Base-by-base conservation (phyloP, 2,797 vertebrate species). In the Sebastiscus albofasciatus region DNA sequence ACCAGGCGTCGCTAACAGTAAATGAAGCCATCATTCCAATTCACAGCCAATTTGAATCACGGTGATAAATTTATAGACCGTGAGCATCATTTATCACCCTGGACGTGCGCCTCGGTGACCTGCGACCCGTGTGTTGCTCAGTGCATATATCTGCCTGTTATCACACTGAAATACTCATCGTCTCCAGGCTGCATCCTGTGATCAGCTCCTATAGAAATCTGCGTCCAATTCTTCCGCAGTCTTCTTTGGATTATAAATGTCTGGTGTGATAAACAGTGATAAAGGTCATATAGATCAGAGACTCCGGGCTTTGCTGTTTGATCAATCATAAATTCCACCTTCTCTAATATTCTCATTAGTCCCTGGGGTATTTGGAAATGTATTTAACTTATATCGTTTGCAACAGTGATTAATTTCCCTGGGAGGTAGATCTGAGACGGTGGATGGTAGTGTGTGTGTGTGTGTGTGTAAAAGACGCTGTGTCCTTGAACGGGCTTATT, bases 401-500 rank as follows among this genome's bases (percentile, higher is more conserved):
- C 75, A 90, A 73, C 77, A 86, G 74, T 90, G 87, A 90, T 89
- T 89, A 83, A 89, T 91, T 88, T 91, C 84, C 75, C 79, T 83
- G 49, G 71, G 81, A 90, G 84, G 85, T 86, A 79, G 77, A 81
- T 84, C 72, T 86, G 72, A 85, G 77, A 80, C 4, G n/a, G 31
- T 61, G 69, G 36, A 55, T 82, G 78, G 70, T 27, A 13, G 31
- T 76, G 67, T 54, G 71, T 75, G 31, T 75, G 66, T 52, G 26
- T 75, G 67, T 54, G 74, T 78, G 70, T 72, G n/a, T n/a, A 59
- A 68, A 75, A 87, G 84, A 83, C 70, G 62, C 71, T 5, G 68
- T 87, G 93, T 81, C 89, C 93, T 95, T 95, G 93, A 93, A 91
- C 31, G 52, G 81, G 81, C 75, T 94, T 93, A 89, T 79, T 86